phyloP scores from a whole-genome alignment of 2,888 invertebrate genomes.

The Agapostemon virescens region DNA sequence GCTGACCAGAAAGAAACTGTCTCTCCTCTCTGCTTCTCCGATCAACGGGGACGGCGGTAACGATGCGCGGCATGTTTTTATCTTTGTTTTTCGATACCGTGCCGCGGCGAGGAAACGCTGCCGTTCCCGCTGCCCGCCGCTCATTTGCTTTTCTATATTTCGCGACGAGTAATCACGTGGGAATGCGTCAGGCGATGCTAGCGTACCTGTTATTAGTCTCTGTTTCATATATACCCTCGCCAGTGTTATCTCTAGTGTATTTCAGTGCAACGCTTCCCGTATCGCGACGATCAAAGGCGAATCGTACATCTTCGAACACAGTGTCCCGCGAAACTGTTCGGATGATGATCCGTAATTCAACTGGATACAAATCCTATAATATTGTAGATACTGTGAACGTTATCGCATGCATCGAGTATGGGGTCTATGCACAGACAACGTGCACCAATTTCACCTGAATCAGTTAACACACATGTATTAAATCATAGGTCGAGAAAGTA shows the following conservation, averaged over 20 bases:
- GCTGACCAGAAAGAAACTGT: slow-evolving; percentile 53
- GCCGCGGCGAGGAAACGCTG: slow-evolving; percentile 48
- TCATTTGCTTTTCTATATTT: slow-evolving; percentile 38
- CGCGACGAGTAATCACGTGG: slow-evolving; percentile 72
- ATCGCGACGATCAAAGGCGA: slow-evolving; percentile 24
- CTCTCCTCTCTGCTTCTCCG: slow-evolving; percentile 22
- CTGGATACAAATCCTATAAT: neutral
- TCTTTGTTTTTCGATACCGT: slow-evolving; percentile 62
- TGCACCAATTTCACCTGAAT: neutral
- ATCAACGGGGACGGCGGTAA: slow-evolving; percentile 54
- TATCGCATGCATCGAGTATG: neutral
- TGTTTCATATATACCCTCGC: slow-evolving; percentile 25
- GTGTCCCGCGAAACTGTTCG: slow-evolving; percentile 17
- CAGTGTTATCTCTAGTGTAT: slow-evolving; percentile 51
- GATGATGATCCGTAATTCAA: neutral
- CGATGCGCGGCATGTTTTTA: slow-evolving; percentile 62
- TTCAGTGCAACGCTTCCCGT: slow-evolving; percentile 44
- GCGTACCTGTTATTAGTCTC: slow-evolving; percentile 57
- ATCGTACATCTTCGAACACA: slow-evolving; percentile 34
- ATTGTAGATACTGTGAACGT: neutral
- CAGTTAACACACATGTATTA: neutral
- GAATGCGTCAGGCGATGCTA: slow-evolving; percentile 71
- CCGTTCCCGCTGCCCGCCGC: slow-evolving; percentile 26
- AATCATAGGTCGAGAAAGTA: neutral
- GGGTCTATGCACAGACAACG: neutral